These are phyloP conservation scores for Melieria omissa DNA, from an alignment of 2,888 invertebrate species.

Conservation along the genomic window DNA sequence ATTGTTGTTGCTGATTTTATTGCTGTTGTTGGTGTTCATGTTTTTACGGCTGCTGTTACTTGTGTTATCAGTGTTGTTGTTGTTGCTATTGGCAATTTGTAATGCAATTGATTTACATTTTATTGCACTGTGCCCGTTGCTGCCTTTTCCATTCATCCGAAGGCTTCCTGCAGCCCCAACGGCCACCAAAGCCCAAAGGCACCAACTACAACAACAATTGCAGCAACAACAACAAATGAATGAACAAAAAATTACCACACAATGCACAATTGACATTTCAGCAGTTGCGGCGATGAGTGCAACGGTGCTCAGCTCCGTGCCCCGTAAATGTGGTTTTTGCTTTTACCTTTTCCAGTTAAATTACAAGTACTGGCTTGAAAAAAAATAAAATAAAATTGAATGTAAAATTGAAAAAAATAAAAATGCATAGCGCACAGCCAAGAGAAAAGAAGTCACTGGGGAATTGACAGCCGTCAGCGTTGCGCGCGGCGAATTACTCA, in stretches of 20 bases:
- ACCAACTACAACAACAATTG: constrained; percentile 5
- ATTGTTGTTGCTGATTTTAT: no score
- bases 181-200: neutral
- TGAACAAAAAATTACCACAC: constrained; percentile 27
- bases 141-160: constrained; percentile 18
- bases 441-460: constrained; percentile 11
- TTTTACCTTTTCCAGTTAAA: constrained; percentile 3
- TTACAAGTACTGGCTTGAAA: neutral
- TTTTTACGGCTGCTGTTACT: no score
- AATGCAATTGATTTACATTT: constrained; percentile 15
- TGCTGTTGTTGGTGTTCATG: no score
- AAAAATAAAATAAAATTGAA: constrained; percentile 14
- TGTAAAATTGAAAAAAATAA: neutral
- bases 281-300: neutral
- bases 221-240: constrained; percentile 16
- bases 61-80: no score
- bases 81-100: constrained; percentile 14
- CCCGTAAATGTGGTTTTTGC: neutral
- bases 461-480: constrained; percentile 4
- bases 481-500: no score
- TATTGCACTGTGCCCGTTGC: constrained; percentile 9
- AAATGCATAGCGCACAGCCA: neutral
- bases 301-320: neutral
- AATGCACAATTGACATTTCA: constrained; percentile 27
- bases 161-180: constrained; percentile 21